Evolutionary conservation across 2,888 invertebrate species (phyloP).

Genomic region (Euplagia quadripunctaria): DNA sequence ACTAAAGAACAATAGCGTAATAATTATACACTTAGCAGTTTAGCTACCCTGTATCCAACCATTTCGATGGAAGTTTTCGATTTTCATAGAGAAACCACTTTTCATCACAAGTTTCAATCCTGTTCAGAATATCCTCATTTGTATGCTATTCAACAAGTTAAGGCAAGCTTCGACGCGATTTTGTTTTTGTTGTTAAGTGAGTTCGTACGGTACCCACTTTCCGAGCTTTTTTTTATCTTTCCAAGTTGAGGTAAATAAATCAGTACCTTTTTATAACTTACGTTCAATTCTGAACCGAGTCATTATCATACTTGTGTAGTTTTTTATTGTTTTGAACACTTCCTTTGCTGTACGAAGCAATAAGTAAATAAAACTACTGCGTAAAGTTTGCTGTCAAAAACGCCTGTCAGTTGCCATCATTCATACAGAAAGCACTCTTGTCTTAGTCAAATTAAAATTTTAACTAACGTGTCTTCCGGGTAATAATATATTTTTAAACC

Average conservation of each 20-base stretch:
- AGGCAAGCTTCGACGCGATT: conserved; percentile 10
- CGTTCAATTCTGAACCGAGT: neutral
- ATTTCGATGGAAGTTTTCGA: neutral
- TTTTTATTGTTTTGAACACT: neutral
- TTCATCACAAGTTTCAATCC: conserved; percentile 11
- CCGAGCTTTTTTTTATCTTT: conserved; percentile 16
- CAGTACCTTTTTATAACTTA: conserved; percentile 11
- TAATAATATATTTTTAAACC: too few relatives aligned
- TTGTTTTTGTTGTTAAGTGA: conserved; percentile 15
- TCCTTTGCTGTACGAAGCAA: neutral
- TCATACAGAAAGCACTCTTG: too few relatives aligned
- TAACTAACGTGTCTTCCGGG: too few relatives aligned
- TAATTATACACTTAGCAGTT: neutral
- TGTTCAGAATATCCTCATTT: conserved; percentile 10
- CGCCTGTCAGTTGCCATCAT: neutral
- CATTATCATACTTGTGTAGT: neutral
- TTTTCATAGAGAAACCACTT: conserved; percentile 11
- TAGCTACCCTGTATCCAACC: neutral
- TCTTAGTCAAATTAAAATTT: too few relatives aligned
- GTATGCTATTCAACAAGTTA: conserved; percentile 11
- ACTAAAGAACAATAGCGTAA: neutral
- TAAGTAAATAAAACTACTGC: neutral
- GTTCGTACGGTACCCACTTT: conserved; percentile 12
- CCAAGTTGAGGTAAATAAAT: conserved; percentile 12
- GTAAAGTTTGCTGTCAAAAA: neutral